Conservation (phyloP, 2,888 invertebrate species). For the Archips crataeganus region DNA sequence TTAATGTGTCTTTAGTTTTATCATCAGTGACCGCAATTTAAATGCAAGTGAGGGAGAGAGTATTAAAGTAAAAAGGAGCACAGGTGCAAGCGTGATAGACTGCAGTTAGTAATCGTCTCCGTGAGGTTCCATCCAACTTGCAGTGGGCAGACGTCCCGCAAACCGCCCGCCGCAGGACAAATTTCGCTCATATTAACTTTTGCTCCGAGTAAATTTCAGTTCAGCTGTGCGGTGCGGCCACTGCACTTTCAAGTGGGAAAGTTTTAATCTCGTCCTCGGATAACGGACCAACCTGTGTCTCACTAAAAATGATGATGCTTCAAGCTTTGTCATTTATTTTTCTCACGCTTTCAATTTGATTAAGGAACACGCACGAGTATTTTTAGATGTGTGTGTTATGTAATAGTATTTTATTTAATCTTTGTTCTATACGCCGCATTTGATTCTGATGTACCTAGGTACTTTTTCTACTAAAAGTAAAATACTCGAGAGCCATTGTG, state of each 20-base stretch:
- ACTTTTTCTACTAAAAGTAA: neutral
- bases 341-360: slow-evolving; percentile 10
- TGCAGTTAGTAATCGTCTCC: slow-evolving; percentile 61
- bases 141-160: slow-evolving; percentile 60
- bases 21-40: slow-evolving; percentile 49
- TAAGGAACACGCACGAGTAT: neutral
- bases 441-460: neutral
- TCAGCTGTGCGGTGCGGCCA: slow-evolving; percentile 73
- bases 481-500: neutral
- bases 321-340: slow-evolving; percentile 28
- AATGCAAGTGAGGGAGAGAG: slow-evolving; percentile 30
- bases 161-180: slow-evolving; percentile 76
- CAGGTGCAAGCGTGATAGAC: slow-evolving; percentile 60
- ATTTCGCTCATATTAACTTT: slow-evolving; percentile 84
- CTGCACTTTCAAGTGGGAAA: slow-evolving; percentile 79
- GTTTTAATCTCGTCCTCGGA: slow-evolving; percentile 77
- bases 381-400: neutral
- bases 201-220: slow-evolving; percentile 79
- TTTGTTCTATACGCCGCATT: neutral
- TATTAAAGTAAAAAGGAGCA: slow-evolving; percentile 57
- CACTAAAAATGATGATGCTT: slow-evolving; percentile 46
- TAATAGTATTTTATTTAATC: neutral
- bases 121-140: slow-evolving; percentile 65
- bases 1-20: slow-evolving; percentile 41
- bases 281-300: slow-evolving; percentile 57